A percentile compares a stretch with the other conserved stretches of the same genome.
These are phyloP conservation scores for Lates japonicus DNA, from an alignment of 2,797 vertebrate genomes.

Conservation along the genomic window DNA sequence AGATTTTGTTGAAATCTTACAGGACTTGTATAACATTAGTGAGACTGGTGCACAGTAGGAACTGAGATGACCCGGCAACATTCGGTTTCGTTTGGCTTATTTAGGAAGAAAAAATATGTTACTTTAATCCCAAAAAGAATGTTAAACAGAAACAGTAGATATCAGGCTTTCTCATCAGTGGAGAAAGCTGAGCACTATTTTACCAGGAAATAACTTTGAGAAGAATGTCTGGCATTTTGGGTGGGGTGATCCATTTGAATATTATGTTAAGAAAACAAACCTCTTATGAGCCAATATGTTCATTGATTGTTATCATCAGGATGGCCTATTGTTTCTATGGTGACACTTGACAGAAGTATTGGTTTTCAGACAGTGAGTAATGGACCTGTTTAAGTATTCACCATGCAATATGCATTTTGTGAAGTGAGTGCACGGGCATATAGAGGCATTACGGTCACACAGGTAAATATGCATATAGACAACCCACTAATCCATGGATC, in stretches of 20 bases:
- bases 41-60: background rate
- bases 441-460: constrained; percentile 8
- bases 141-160: background rate
- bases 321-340: constrained; percentile 58
- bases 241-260: constrained; percentile 5
- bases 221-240: constrained; percentile 11
- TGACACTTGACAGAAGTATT: constrained; percentile 41
- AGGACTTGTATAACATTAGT: constrained; percentile 1
- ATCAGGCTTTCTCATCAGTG: background rate
- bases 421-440: background rate
- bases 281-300: constrained; percentile 4
- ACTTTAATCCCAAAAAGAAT: background rate
- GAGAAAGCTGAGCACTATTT: background rate
- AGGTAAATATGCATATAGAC: background rate
- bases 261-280: constrained; percentile 13
- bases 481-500: constrained; percentile 19
- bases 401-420: constrained; percentile 23
- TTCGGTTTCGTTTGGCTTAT: constrained; percentile 3
- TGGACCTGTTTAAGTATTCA: constrained; percentile 44
- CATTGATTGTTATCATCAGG: constrained; percentile 41
- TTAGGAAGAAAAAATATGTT: background rate
- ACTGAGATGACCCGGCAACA: background rate
- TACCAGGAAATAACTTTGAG: constrained; percentile 4
- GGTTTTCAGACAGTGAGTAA: constrained; percentile 55
- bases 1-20: background rate